Evolutionary conservation across 2,797 vertebrate species (phyloP), one percentile per base, ranked within the genome.

Genomic region (Hippoglossus hippoglossus): DNA sequence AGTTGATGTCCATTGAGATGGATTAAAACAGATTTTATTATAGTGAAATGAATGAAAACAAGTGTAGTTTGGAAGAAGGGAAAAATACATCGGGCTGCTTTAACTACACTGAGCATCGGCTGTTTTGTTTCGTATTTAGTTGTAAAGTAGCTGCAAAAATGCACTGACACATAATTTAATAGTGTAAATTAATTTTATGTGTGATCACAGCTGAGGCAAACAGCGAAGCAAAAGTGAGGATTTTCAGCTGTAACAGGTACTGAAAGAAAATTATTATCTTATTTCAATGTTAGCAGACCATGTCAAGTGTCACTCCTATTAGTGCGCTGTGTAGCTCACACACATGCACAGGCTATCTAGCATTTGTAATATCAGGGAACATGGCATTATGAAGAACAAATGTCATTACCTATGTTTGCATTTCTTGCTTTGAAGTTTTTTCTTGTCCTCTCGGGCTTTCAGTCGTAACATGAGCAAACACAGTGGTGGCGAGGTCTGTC

Each of bases 381-480:
- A 53, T 72, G 64, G 61, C 50, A 73, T 51, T 59, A 68, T 31
- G 31, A 85, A 84, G 63, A 91, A 86, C 83, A 91, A 90, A 86
- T 87, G 89, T 78, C 83, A 87, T 92, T 84, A 89, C 80, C 79
- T 83, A 34, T 77, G 79, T 89, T 87, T 86, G 75, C 24, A 13
- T 74, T 85, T 69, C 69, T 73, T 70, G 71, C 68, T 91, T 86
- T 92, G 82, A 87, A 87, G 82, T 87, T 76, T 65, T 83, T 73
- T 15, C 21, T 64, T 66, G 84, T 88, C 87, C 88, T 92, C 81
- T 72, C 63, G 79, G 85, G 89, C 61, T 91, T 91, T 89, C 78
- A 83, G 74, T 84, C 75, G 80, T 86, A 88, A 87, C 85, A 83
- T 86, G 86, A 91, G 84, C 80, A 89, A 93, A 90, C 83, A 59